Percentiles rank a stretch among this genome's conserved stretches.
Evolutionary conservation across 1,140 invertebrate genomes (phyloP).

Genomic region (Bathynomus jamesi): DNA sequence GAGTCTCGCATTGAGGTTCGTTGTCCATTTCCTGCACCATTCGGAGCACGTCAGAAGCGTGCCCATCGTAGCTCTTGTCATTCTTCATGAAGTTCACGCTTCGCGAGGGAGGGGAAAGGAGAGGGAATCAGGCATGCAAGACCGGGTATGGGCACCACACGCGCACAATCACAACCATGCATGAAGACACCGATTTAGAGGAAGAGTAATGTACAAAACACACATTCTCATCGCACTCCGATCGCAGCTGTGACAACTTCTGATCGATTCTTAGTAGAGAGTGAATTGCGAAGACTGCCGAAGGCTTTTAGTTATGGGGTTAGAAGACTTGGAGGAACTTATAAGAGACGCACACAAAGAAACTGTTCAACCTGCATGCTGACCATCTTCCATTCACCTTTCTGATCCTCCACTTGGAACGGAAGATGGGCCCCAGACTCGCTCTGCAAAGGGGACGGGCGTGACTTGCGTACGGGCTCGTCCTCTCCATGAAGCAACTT

Average conservation of each 20-base stretch:
- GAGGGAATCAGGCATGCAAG: constrained; percentile 15
- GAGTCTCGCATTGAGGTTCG: constrained; percentile 46
- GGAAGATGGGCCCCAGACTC: constrained; percentile 12
- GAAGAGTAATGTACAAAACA: not conserved
- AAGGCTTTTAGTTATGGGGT: not conserved
- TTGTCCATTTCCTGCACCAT: constrained; percentile 84
- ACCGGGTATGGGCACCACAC: not conserved
- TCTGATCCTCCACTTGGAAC: not conserved
- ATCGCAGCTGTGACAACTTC: not conserved
- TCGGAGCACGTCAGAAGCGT: constrained; percentile 83
- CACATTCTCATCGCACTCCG: not conserved
- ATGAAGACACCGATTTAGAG: not conserved
- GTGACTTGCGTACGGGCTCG: constrained; percentile 11
- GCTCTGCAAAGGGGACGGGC: constrained; percentile 18
- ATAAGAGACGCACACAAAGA: too few relatives aligned
- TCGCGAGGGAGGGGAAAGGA: constrained; percentile 24
- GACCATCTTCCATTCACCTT: not conserved
- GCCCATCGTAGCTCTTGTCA: constrained; percentile 75
- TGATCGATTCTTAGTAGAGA: not conserved
- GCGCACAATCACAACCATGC: not conserved
- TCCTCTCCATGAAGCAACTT: constrained; percentile 36
- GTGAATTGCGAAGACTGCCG: not conserved
- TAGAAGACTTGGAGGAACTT: too few relatives aligned
- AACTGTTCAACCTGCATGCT: not conserved
- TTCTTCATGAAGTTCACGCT: constrained; percentile 95